Percentiles rank a stretch among this genome's conserved stretches.
These are phyloP conservation scores for Nycticryphes semicollaris DNA, from an alignment of 2,113 vertebrate species.

Conservation along the genomic window DNA sequence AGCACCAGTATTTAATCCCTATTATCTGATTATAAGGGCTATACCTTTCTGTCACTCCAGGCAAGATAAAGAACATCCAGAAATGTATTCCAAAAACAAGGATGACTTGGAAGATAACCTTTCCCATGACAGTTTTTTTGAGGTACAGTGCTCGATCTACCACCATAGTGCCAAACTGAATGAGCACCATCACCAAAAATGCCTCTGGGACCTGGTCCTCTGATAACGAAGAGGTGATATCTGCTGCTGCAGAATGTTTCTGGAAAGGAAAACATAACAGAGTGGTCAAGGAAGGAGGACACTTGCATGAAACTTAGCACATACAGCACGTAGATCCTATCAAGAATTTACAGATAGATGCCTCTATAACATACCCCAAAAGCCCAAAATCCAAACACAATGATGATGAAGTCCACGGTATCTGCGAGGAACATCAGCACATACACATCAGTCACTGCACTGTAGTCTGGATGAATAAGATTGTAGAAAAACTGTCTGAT, in stretches of 20 bases:
- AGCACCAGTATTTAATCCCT: neutral
- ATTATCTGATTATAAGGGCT: neutral
- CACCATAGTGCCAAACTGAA: slow-evolving; percentile 98
- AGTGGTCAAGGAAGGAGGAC: neutral
- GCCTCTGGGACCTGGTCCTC: slow-evolving; percentile 96
- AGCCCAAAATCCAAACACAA: slow-evolving; percentile 96
- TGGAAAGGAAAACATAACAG: slow-evolving; percentile 58
- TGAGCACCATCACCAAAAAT: slow-evolving; percentile 97
- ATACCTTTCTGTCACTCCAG: slow-evolving; percentile 91
- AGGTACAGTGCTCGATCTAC: slow-evolving; percentile 97
- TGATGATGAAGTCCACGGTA: slow-evolving; percentile 97
- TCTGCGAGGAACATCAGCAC: slow-evolving; percentile 98
- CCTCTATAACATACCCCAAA: slow-evolving; percentile 86
- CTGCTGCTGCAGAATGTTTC: slow-evolving; percentile 96
- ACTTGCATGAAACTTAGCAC: neutral
- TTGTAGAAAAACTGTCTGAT: slow-evolving; percentile 96
- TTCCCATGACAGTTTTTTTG: slow-evolving; percentile 94
- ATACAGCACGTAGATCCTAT: neutral
- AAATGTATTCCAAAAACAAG: slow-evolving; percentile 98
- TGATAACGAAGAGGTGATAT: slow-evolving; percentile 95
- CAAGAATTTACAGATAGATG: neutral
- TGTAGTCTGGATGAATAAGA: slow-evolving; percentile 97
- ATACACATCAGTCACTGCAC: slow-evolving; percentile 95
- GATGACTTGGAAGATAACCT: slow-evolving; percentile 96
- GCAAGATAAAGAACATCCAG: slow-evolving; percentile 99